Percentiles rank a stretch among this genome's conserved stretches.
Conservation (phyloP, 92 coral and sea anemone genomes). For the Chrysogorgia sp. region DNA sequence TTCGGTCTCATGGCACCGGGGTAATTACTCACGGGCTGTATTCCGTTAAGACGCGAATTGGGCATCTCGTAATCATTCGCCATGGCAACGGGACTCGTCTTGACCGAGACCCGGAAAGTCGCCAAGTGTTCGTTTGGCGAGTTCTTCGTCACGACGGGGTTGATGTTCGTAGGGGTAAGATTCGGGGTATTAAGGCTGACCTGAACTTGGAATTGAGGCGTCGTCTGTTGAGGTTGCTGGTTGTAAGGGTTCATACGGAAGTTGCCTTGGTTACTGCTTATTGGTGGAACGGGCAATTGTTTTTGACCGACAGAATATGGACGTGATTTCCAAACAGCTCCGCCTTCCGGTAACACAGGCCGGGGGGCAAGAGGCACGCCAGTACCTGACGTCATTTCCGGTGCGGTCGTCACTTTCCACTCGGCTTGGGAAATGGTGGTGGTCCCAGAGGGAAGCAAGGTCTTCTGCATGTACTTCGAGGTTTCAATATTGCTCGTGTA, state of each 20-base stretch:
- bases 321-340: slow-evolving; percentile 3
- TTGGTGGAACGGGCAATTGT: slow-evolving; percentile 8
- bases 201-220: slow-evolving; percentile 92
- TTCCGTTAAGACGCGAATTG: not conserved
- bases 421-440: slow-evolving; percentile 42
- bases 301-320: slow-evolving; percentile 14
- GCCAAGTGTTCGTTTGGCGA: slow-evolving; percentile 18
- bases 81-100: slow-evolving; percentile 22
- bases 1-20: slow-evolving; percentile 2
- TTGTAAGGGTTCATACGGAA: slow-evolving; percentile 2
- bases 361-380: slow-evolving; percentile 23
- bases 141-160: slow-evolving; percentile 20
- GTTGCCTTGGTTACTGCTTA: slow-evolving; percentile 22
- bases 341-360: slow-evolving; percentile 19
- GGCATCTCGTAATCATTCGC: not conserved
- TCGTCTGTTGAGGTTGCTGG: slow-evolving; percentile 36
- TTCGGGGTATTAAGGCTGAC: slow-evolving; percentile 66
- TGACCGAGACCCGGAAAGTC: slow-evolving; percentile 37
- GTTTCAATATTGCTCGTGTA: slow-evolving; percentile 31
- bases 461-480: slow-evolving; percentile 38
- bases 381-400: slow-evolving; percentile 14
- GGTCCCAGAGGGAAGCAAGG: slow-evolving; percentile 34
- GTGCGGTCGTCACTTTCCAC: slow-evolving; percentile 32
- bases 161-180: slow-evolving; percentile 21
- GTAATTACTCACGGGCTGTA: slow-evolving; percentile 8